Evolutionary conservation across 2,888 invertebrate species (phyloP).

Genomic region (Rhabditophanes sp.): DNA sequence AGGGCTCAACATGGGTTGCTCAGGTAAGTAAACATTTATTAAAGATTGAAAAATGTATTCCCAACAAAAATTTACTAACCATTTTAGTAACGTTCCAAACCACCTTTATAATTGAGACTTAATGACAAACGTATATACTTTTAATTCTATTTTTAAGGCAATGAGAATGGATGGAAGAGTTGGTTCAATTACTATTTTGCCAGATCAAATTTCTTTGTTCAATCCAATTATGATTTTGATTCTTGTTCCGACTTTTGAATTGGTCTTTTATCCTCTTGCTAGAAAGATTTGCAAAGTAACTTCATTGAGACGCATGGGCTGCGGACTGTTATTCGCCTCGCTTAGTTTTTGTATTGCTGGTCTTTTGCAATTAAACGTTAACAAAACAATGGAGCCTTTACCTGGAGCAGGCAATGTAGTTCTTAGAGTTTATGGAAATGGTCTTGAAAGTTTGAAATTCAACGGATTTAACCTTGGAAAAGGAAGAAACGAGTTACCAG

Average conservation of each 20-base stretch:
- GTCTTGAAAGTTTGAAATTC: slow-evolving; percentile 4
- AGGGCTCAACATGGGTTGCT: slow-evolving; percentile 40
- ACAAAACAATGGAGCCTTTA: slow-evolving; percentile 16
- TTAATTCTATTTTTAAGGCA: no score
- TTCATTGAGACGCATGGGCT: slow-evolving; percentile 72
- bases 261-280: slow-evolving; percentile 46
- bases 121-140: no score
- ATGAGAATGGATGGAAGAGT: slow-evolving; percentile 46
- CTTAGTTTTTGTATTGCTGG: slow-evolving; percentile 59
- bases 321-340: slow-evolving; percentile 66
- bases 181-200: slow-evolving; percentile 45
- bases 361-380: slow-evolving; percentile 22
- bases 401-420: slow-evolving; percentile 13
- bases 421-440: slow-evolving; percentile 11
- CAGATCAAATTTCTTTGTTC: slow-evolving; percentile 81
- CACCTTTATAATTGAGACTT: no score
- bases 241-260: slow-evolving; percentile 49
- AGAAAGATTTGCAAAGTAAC: slow-evolving; percentile 49
- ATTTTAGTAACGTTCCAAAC: no score
- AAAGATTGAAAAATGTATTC: no score
- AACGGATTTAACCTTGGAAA: slow-evolving; percentile 3
- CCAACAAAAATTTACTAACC: no score
- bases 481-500: slow-evolving; percentile 7
- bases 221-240: slow-evolving; percentile 48
- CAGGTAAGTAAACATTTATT: slow-evolving; percentile 48